Base-by-base conservation (phyloP, 1,140 invertebrate species). In the Platyura marginata region DNA sequence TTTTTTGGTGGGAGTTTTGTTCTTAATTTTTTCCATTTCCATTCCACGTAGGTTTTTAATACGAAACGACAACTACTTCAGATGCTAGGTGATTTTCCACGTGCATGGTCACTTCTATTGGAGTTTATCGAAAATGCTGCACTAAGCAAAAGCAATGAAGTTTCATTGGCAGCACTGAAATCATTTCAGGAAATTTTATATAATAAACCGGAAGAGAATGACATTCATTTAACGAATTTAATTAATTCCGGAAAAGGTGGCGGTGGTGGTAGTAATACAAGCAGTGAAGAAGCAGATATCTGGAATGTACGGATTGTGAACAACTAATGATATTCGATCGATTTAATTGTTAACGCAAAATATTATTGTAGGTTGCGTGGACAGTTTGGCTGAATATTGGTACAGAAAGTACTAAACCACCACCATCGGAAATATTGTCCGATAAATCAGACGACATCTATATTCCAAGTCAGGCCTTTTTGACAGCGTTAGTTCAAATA, bases 121-220 rank as follows among this genome's bases (percentile, higher is more conserved):
- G 88, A 94, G 54, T 93, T 91, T 52, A 90, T 97, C 50, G 90
- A 95, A 57, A 83, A 82, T 61, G 81, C 89, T 15, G 88, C 92
- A 0, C 62, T 92, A 4, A 84, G 82, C 51, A 84, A 80, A 61
- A 96, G 91, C 65, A 87, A 88, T 43, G 93, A 97, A 70, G 83
- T 85, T n/a, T 92, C 90, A 4, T 70, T 96, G 44, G 88, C 91
- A 3, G 89, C 91, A 3, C 61, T 97, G 2, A 94, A 95, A 61
- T 91, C 91, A 19, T 88, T 97, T 58, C 90, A 96, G 66, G 91
- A 96, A 63, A 86, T 95, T 49, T 68, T 93, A 37, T 79, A 80
- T 51, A 52, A 60, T 44, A 60, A 57, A 22, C 45, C 50, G 1
- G 45, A 41, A 33, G 52, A 43, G 33, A 48, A 35, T n/a, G n/a